These are phyloP conservation scores for Hypocryptadius cinnamomeus DNA, from an alignment of 2,113 vertebrate species.

Conservation along the genomic window DNA sequence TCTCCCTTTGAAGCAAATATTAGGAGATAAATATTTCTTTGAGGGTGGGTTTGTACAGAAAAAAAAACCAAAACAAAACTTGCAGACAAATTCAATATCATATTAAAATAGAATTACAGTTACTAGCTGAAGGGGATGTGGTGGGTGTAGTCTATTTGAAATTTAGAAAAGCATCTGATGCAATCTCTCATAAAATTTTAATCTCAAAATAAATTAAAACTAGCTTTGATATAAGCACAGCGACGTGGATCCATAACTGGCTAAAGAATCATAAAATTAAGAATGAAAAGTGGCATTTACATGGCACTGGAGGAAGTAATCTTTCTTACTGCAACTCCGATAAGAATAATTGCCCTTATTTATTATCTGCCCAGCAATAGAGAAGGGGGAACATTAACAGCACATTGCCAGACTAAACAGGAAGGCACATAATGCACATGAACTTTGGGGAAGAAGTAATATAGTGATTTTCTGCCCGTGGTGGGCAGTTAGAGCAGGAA, in stretches of 20 bases:
- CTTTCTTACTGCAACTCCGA: neutral
- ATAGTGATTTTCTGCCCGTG: neutral
- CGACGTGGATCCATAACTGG: conserved; percentile 27
- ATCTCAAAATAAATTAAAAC: conserved; percentile 60
- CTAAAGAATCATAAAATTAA: conserved; percentile 32
- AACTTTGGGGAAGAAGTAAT: neutral
- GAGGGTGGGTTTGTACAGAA: neutral
- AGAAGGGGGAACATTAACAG: neutral
- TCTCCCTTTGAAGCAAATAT: neutral
- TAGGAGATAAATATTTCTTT: conserved; percentile 21
- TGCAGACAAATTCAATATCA: conserved; percentile 29
- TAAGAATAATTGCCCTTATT: conserved; percentile 44
- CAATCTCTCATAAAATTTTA: conserved; percentile 58
- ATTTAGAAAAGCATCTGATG: conserved; percentile 55
- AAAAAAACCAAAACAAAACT: neutral
- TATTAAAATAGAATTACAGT: conserved; percentile 48
- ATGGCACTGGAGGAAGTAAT: neutral
- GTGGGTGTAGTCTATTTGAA: conserved; percentile 37
- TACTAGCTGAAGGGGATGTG: conserved; percentile 48
- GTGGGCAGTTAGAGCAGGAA: neutral
- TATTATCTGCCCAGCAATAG: neutral
- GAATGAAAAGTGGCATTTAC: conserved; percentile 50
- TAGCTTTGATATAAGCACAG: conserved; percentile 43
- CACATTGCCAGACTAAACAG: neutral
- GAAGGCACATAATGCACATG: neutral